Conservation (phyloP, 2,797 vertebrate genomes). For the Poeciliopsis presidionis region DNA sequence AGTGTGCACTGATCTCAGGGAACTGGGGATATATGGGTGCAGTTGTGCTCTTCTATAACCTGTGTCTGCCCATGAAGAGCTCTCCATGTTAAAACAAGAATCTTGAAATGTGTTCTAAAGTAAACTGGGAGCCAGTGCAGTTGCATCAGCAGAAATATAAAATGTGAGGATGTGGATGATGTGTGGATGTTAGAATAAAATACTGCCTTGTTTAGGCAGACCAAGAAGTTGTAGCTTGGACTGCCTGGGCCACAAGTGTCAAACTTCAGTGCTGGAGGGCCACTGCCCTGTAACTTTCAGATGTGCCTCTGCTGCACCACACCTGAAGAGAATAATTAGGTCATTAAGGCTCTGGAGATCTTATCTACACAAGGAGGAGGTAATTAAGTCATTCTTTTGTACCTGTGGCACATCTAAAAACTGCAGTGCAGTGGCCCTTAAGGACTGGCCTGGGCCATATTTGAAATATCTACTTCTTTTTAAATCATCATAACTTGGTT, state of each 20-base stretch:
- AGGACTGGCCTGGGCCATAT: background rate
- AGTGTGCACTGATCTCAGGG: background rate
- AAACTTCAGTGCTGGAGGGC: too few species aligned
- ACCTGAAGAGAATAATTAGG: too few species aligned
- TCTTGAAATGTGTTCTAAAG: background rate
- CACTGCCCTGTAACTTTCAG: too few species aligned
- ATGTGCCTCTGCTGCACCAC: too few species aligned
- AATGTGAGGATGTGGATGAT: background rate
- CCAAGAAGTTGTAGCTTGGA: background rate
- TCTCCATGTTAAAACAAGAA: background rate
- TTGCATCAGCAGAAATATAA: background rate
- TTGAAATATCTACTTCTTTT: background rate
- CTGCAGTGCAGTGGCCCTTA: too few species aligned
- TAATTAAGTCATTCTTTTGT: too few species aligned
- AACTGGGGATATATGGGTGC: background rate
- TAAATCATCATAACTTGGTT: background rate
- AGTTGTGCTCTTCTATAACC: background rate
- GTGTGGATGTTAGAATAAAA: background rate
- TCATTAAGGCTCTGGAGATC: too few species aligned
- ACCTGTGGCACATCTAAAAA: too few species aligned
- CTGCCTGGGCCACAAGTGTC: background rate
- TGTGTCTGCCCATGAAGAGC: background rate
- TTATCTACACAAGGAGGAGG: too few species aligned
- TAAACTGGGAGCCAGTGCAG: background rate
- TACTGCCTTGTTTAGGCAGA: too few species aligned